A percentile compares a stretch with the other conserved stretches of the same genome.
Evolutionary conservation across 1,140 invertebrate genomes (phyloP).

Genomic region (Drosophila albomicans): DNA sequence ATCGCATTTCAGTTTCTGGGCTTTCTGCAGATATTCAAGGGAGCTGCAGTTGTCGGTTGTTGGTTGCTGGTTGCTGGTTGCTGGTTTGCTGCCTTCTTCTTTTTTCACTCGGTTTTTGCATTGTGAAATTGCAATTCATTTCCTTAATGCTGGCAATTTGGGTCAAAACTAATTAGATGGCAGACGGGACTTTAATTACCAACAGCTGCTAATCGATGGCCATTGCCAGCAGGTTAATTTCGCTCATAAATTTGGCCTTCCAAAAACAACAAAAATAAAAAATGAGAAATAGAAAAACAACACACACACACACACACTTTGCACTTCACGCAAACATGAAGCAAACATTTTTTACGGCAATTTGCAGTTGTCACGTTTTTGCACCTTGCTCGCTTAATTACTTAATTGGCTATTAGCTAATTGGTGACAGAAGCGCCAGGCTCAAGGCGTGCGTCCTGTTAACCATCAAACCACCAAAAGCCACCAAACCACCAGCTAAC

Average conservation of each 20-base stretch:
- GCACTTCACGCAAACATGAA: constrained; percentile 38
- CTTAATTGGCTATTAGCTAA: constrained; percentile 81
- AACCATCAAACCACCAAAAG: background rate
- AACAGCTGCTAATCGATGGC: constrained; percentile 62
- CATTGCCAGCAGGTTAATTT: constrained; percentile 30
- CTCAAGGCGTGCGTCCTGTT: background rate
- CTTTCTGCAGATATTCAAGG: constrained; percentile 18
- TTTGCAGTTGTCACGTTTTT: constrained; percentile 74
- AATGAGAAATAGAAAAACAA: too few species aligned
- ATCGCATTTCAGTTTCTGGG: constrained; percentile 62
- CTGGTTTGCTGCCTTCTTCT: constrained; percentile 9
- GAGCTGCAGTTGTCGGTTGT: constrained; percentile 1
- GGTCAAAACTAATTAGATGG: constrained; percentile 75
- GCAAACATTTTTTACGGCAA: constrained; percentile 48
- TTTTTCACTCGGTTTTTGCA: constrained; percentile 35
- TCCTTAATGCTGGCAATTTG: constrained; percentile 72
- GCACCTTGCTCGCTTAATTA: constrained; percentile 63
- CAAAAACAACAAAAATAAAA: constrained; percentile 32
- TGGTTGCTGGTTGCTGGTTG: background rate
- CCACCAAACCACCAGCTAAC: too few species aligned
- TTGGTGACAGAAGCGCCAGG: constrained; percentile 21
- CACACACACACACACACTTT: constrained; percentile 21
- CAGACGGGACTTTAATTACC: constrained; percentile 69
- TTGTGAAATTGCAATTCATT: constrained; percentile 67
- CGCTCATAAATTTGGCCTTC: constrained; percentile 48